Evolutionary conservation across 2,113 vertebrate genomes (phyloP).

Genomic region (Notarius lentiginosus): DNA sequence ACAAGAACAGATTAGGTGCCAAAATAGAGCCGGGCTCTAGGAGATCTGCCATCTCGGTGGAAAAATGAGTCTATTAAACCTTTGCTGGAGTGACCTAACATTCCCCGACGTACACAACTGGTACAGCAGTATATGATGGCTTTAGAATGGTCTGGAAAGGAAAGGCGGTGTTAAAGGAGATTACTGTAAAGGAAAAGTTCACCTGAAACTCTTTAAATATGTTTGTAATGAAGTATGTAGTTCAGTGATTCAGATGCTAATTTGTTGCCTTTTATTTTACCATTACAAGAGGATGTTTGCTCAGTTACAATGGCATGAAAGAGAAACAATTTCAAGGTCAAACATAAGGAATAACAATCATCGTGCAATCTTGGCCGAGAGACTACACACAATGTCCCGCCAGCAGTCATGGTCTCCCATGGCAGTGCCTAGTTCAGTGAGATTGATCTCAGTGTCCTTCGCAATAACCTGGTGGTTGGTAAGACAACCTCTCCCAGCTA

Average conservation of each 20-base stretch:
- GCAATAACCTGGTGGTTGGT: too few relatives aligned
- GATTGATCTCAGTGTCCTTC: too few relatives aligned
- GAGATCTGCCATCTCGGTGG: slow-evolving; percentile 1
- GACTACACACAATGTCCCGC: too few relatives aligned
- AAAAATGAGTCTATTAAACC: slow-evolving; percentile 40
- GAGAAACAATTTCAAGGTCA: background rate
- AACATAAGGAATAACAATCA: background rate
- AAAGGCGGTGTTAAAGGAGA: background rate
- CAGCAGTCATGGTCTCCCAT: too few relatives aligned
- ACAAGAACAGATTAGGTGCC: slow-evolving; percentile 30
- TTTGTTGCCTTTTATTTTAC: too few relatives aligned
- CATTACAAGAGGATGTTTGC: background rate
- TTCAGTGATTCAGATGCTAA: background rate
- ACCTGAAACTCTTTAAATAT: background rate
- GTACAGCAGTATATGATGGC: background rate
- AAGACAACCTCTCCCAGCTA: too few relatives aligned
- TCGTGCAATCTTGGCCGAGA: too few relatives aligned
- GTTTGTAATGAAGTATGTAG: background rate
- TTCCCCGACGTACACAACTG: background rate
- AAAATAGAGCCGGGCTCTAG: slow-evolving; percentile 7
- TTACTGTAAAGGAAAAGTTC: background rate
- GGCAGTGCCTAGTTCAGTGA: too few relatives aligned
- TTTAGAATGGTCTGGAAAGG: background rate
- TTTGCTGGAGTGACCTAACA: background rate
- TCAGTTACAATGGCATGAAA: background rate